Evolutionary conservation across 2,888 invertebrate species (phyloP), one percentile per base, ranked within the genome.

Genomic region (Labia minor): DNA sequence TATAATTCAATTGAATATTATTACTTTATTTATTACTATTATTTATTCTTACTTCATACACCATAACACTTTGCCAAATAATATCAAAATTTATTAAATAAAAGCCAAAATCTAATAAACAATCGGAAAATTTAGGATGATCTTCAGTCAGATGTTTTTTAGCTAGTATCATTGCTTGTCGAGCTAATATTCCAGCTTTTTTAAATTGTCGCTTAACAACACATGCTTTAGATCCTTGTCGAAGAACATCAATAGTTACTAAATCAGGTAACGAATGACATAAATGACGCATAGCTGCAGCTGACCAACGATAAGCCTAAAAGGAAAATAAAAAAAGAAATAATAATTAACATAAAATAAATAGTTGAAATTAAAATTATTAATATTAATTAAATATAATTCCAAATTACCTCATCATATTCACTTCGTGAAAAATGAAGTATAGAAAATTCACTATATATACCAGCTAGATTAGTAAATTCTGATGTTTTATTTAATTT

Each of bases 1-100:
- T n/a, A n/a, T n/a, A n/a, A n/a, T n/a, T n/a, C n/a, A n/a, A n/a
- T n/a, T n/a, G n/a, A n/a, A n/a, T n/a, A n/a, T n/a, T n/a, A n/a
- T n/a, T n/a, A n/a, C n/a, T n/a, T n/a, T n/a, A n/a, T n/a, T n/a
- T n/a, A n/a, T n/a, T n/a, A n/a, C n/a, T n/a, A n/a, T n/a, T n/a
- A n/a, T n/a, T 26, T 26, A 37, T 61, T 69, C 72, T 73, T 72
- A 87, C 88, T 83, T 87, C 86, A 76, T 94, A 95, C 0, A 92
- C 86, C 69, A 85, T 82, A n/a, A 95, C 91, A 74, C 92, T 90
- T 74, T 90, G 88, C 70, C 83, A 82, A 71, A 92, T 89, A 66
- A 87, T 87, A 80, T 95, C 95, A 66, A 90, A 87, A 78, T 95
- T 94, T 72, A 95, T 83, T 73, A 95, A 81, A 77, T 90, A 95